Percentiles rank a stretch among this genome's conserved stretches.
phyloP scores from a whole-genome alignment of 53 echinoderm and acorn worm species.

The Hippasteria phrygiana region DNA sequence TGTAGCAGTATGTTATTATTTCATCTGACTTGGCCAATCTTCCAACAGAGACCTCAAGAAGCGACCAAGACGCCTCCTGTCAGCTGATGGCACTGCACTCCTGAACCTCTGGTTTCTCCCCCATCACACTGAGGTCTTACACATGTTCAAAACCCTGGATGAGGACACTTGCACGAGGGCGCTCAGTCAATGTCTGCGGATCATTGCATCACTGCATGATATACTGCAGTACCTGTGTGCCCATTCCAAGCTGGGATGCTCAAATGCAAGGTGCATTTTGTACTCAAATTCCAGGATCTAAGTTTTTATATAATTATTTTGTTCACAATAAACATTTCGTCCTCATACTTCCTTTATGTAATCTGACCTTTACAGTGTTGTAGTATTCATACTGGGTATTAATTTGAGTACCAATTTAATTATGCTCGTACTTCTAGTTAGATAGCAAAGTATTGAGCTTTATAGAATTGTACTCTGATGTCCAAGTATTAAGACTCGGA shows the following conservation, averaged over 20 bases:
- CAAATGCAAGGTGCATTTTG: conserved; percentile 89
- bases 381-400: too few species aligned
- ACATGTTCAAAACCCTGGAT: conserved; percentile 94
- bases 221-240: conserved; percentile 96
- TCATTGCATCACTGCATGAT: conserved; percentile 89
- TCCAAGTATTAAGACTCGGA: too few species aligned
- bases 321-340: background rate
- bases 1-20: too few species aligned
- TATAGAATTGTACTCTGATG: too few species aligned
- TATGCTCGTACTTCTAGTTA: too few species aligned
- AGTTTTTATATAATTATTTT: background rate
- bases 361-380: too few species aligned
- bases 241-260: conserved; percentile 96
- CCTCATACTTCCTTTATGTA: too few species aligned
- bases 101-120: conserved; percentile 97
- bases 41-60: conserved; percentile 85
- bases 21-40: background rate
- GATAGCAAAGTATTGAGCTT: too few species aligned
- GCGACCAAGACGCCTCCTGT: conserved; percentile 88
- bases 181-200: conserved; percentile 70
- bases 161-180: conserved; percentile 87
- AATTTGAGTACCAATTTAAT: too few species aligned
- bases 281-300: background rate
- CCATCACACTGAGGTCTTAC: conserved; percentile 88
- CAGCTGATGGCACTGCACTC: conserved; percentile 79